Evolutionary conservation across 2,797 vertebrate genomes (phyloP).

Genomic region (Iguana delicatissima): DNA sequence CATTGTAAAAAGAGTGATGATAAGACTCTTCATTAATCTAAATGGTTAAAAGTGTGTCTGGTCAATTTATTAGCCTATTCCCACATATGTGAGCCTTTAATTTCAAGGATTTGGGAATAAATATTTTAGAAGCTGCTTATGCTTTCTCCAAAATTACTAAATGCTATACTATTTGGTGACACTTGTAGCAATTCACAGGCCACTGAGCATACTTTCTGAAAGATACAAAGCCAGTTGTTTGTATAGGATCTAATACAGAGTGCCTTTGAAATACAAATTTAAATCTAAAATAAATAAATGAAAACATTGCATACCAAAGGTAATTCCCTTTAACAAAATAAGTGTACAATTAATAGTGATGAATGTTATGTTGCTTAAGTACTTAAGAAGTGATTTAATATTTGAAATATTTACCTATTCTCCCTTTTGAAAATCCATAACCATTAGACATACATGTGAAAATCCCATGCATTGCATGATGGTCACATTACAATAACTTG

Average conservation of each 20-base stretch:
- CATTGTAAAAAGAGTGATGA: conserved; percentile 26
- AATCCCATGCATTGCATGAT: not conserved
- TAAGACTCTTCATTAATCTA: conserved; percentile 39
- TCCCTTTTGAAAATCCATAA: not conserved
- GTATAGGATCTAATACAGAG: not conserved
- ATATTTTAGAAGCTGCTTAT: conserved; percentile 53
- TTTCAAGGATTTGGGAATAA: conserved; percentile 56
- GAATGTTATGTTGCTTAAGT: not conserved
- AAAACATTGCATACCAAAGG: not conserved
- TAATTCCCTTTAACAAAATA: conserved; percentile 8
- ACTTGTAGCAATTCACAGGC: not conserved
- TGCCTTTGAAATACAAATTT: not conserved
- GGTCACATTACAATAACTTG: not conserved
- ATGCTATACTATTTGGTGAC: not conserved
- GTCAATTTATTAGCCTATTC: no score
- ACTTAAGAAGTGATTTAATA: not conserved
- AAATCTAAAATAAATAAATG: not conserved
- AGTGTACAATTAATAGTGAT: not conserved
- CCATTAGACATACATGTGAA: not conserved
- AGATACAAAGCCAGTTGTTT: not conserved
- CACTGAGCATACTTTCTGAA: not conserved
- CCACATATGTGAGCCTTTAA: conserved; percentile 18
- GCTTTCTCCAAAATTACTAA: not conserved
- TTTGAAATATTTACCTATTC: not conserved
- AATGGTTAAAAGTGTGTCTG: conserved; percentile 49